Base-by-base conservation (phyloP, 2,797 vertebrate genomes). In the Sebastes kiyomatsui region DNA sequence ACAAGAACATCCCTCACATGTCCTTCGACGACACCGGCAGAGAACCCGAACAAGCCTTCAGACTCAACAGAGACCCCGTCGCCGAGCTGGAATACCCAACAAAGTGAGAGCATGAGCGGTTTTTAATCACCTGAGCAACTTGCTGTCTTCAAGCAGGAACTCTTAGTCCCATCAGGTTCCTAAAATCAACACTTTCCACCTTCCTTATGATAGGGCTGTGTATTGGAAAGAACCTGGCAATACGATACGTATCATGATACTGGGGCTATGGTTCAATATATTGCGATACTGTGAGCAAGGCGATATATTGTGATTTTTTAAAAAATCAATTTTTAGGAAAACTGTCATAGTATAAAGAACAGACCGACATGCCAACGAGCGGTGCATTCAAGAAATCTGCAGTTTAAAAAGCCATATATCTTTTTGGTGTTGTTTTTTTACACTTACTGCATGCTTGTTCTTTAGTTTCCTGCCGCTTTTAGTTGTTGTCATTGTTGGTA, bases 1-100 rank as follows among this genome's bases (percentile, higher is more conserved):
- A 96, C 90, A 99, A 97, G 93, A 99, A 99, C 93, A 96, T 99
- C 90, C 97, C 97, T 77, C 97, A 99, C 78, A 99, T 99, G 98
- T 99, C 97, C 12, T 99, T 99, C 78, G 98, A 97, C 68, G 97
- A 98, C 71, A 90, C 96, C 2, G 96, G 96, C 91, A 95, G 96
- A 93, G 98, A 99, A 71, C 95, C 98, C 0, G 98, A 99, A 38
- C 98, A 99, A 88, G 97, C 87, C 0, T 99, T 99, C 90, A 96
- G 96, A 87, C 94, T 99, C 82, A 98, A 98, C 94, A 94, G 94
- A 88, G 98, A 99, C 72, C 92, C 96, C 0, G 16, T 16, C 0
- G 98, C 98, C 68, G 95, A 98, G 87, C 95, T 99, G 89, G 98
- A 99, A 83, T 99, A 99, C 79, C 97, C 97, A 27, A 99, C 98